phyloP scores from a whole-genome alignment of 2,113 vertebrate genomes.

The Siphamia tubifer region DNA sequence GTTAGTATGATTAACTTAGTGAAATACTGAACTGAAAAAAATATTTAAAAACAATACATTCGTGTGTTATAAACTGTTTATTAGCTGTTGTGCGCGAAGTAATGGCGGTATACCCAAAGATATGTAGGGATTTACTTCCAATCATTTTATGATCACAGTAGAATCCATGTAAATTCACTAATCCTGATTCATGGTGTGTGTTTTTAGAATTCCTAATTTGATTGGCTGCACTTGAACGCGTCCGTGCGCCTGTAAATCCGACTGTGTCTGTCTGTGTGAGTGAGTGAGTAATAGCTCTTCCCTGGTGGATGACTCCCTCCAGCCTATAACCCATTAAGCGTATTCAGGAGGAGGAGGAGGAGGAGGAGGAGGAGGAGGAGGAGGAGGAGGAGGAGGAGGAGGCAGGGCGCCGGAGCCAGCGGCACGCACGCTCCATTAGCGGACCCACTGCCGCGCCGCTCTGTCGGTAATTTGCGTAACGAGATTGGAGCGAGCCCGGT shows the following conservation, averaged over 20 bases:
- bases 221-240: slow-evolving; percentile 30
- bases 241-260: slow-evolving; percentile 2
- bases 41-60: too few species aligned
- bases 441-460: slow-evolving; percentile 74
- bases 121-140: too few species aligned
- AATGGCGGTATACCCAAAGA: too few species aligned
- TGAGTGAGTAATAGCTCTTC: slow-evolving; percentile 70
- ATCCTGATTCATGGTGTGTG: not conserved
- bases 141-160: too few species aligned
- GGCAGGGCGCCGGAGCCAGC: slow-evolving; percentile 44
- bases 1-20: too few species aligned
- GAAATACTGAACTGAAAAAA: too few species aligned
- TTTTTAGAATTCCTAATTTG: not conserved
- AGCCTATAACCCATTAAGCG: slow-evolving; percentile 66
- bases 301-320: slow-evolving; percentile 66
- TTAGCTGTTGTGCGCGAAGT: too few species aligned
- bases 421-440: slow-evolving; percentile 77
- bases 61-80: too few species aligned
- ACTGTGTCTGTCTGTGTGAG: slow-evolving; percentile 5
- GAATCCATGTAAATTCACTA: too few species aligned
- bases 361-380: not conserved
- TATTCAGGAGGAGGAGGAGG: slow-evolving; percentile 2
- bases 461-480: slow-evolving; percentile 79
- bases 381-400: not conserved
- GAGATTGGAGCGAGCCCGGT: slow-evolving; percentile 67